Percentiles rank a stretch among this genome's conserved stretches.
These are phyloP conservation scores for Cheilosia urbana DNA, from an alignment of 2,888 invertebrate species.

Conservation along the genomic window DNA sequence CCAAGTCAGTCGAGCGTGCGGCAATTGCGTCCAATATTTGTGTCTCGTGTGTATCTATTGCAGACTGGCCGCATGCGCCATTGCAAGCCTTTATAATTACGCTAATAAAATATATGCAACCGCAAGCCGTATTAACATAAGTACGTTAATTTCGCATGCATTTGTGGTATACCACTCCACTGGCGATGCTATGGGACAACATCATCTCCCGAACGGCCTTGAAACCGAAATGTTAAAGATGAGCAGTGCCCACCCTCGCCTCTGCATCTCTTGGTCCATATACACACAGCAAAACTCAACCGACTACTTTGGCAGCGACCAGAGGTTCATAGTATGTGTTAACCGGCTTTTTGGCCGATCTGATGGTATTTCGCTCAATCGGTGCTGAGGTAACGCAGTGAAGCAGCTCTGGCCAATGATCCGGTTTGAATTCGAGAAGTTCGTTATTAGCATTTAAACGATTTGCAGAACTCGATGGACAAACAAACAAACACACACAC, in stretches of 20 bases:
- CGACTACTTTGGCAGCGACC: slow-evolving; percentile 41
- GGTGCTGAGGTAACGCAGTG: slow-evolving; percentile 28
- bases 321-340: not conserved
- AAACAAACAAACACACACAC: slow-evolving; percentile 22
- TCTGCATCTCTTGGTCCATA: slow-evolving; percentile 7
- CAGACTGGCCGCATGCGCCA: slow-evolving; percentile 46
- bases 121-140: slow-evolving; percentile 55
- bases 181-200: slow-evolving; percentile 43
- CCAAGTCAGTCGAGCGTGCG: slow-evolving; percentile 20
- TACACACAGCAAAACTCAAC: slow-evolving; percentile 31
- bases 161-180: not conserved
- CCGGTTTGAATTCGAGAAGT: slow-evolving; percentile 57
- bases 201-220: slow-evolving; percentile 63
- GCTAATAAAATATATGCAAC: slow-evolving; percentile 50
- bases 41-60: slow-evolving; percentile 35
- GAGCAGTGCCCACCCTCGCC: slow-evolving; percentile 8
- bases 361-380: slow-evolving; percentile 55
- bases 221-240: slow-evolving; percentile 69
- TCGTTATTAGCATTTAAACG: slow-evolving; percentile 63
- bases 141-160: slow-evolving; percentile 31
- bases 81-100: slow-evolving; percentile 45
- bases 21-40: slow-evolving; percentile 49
- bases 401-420: slow-evolving; percentile 49
- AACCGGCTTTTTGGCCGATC: slow-evolving; percentile 55
- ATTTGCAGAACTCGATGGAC: slow-evolving; percentile 38